Base-by-base conservation (phyloP, 1,140 invertebrate species). In the Zaprionus ornatus region DNA sequence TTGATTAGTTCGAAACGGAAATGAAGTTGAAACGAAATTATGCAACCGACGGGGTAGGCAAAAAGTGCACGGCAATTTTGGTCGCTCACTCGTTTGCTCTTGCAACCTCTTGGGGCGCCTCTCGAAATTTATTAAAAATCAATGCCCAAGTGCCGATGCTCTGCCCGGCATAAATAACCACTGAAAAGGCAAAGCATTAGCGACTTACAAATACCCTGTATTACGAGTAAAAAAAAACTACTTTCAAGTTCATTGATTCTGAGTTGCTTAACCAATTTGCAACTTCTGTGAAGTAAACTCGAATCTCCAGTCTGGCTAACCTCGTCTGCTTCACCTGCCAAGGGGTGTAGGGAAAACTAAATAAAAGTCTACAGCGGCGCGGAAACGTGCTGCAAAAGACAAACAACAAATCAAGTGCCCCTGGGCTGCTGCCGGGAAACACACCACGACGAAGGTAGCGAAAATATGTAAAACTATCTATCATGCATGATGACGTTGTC, bases 1-100 rank as follows among this genome's bases (percentile, higher is more conserved):
- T 90, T 90, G 86, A 90, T 90, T 90, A 90, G 86, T 90, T 90
- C 80, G 82, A 82, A 90, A 86, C 87, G 86, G 86, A 90, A 90
- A 90, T 90, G 86, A 91, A 90, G 79, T 75, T 79, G 82, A 90
- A 90, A 90, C 82, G 86, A 90, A 90, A 90, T 90, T 90, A 90
- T 90, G 79, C 86, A 90, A 56, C 29, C 56, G 45, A 50, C 45
- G 61, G 32, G 32, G 54, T 37, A 48, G 68, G 60, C 68, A 72
- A 66, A 72, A 66, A 77, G 62, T 70, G 72, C 77, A 70, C 59
- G 64, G 70, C 42, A 45, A 69, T 81, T 85, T 84, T 54, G 50
- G 56, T 50, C 21, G n/a, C 40, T n/a, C 15, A n/a, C 37, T 40
- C 37, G 0, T 32, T 3, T 0, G 9, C 3, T 57, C 52, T 32